Evolutionary conservation across 2,113 vertebrate species (phyloP).

Genomic region (Empidonax alnorum): DNA sequence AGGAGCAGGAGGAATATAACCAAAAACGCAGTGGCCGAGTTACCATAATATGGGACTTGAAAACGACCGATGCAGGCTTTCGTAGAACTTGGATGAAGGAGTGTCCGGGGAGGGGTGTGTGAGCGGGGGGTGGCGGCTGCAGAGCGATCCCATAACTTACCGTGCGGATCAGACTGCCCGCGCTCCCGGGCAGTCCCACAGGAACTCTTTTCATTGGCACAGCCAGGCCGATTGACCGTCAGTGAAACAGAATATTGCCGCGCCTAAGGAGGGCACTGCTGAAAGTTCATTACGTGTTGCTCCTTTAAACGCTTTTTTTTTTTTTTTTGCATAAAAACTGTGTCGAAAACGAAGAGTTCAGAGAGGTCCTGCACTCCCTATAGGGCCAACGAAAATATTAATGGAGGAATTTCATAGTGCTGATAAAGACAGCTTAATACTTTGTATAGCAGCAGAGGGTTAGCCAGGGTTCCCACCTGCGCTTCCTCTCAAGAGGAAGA

Average conservation of each 20-base stretch:
- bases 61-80: neutral
- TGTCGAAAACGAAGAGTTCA: fast-evolving
- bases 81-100: neutral
- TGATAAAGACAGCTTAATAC: neutral
- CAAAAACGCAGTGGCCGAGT: neutral
- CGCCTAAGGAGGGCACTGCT: neutral
- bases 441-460: neutral
- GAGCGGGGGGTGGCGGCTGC: neutral
- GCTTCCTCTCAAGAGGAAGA: neutral
- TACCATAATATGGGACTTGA: neutral
- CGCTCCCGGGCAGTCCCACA: neutral
- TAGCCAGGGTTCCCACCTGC: neutral
- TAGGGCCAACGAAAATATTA: neutral
- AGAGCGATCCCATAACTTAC: fast-evolving
- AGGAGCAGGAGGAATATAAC: neutral
- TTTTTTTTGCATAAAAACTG: fast-evolving
- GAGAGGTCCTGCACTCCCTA: neutral
- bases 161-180: neutral
- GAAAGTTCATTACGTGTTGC: neutral
- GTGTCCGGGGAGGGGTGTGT: fast-evolving
- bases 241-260: fast-evolving
- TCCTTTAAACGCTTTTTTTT: neutral
- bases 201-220: neutral
- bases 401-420: neutral
- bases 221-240: neutral